Conservation (phyloP, 2,113 vertebrate species). For the Poeciliopsis turrubarensis region DNA sequence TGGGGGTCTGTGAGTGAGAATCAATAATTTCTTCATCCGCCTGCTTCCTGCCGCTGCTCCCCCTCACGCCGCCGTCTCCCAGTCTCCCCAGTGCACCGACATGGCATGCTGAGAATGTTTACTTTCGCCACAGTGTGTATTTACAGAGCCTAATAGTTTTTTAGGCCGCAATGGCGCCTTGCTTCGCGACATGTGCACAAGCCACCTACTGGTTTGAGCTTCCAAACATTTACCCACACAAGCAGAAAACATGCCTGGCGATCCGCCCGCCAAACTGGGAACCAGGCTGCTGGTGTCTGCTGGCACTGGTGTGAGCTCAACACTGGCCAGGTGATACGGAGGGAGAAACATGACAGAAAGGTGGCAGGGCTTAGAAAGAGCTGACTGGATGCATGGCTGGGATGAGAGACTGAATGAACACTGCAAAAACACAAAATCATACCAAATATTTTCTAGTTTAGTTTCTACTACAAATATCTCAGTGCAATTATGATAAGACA, state of each 20-base stretch:
- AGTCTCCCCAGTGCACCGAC: constrained; percentile 73
- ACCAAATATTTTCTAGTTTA: too few relatives aligned
- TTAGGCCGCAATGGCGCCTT: constrained; percentile 77
- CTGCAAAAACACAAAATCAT: too few relatives aligned
- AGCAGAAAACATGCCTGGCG: constrained; percentile 46
- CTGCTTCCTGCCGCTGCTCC: constrained; percentile 61
- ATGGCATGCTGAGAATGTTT: constrained; percentile 81
- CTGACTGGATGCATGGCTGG: constrained; percentile 13
- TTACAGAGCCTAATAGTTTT: constrained; percentile 82
- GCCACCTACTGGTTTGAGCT: constrained; percentile 53
- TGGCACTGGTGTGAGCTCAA: constrained; percentile 25
- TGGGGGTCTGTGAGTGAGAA: constrained; percentile 6
- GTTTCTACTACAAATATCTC: too few relatives aligned
- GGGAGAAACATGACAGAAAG: constrained; percentile 31
- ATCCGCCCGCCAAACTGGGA: constrained; percentile 50
- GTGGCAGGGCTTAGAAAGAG: constrained; percentile 44
- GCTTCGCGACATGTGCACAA: constrained; percentile 75
- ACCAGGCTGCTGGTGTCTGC: constrained; percentile 63
- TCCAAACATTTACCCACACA: constrained; percentile 40
- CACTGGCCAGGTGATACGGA: constrained; percentile 54
- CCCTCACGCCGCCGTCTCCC: constrained; percentile 75
- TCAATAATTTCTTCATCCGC: constrained; percentile 66
- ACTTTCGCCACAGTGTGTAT: constrained; percentile 80
- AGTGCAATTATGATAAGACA: too few relatives aligned
- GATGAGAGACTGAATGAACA: constrained; percentile 42